Base-by-base conservation (phyloP, 1,140 invertebrate genomes). In the Bactericera cockerelli region DNA sequence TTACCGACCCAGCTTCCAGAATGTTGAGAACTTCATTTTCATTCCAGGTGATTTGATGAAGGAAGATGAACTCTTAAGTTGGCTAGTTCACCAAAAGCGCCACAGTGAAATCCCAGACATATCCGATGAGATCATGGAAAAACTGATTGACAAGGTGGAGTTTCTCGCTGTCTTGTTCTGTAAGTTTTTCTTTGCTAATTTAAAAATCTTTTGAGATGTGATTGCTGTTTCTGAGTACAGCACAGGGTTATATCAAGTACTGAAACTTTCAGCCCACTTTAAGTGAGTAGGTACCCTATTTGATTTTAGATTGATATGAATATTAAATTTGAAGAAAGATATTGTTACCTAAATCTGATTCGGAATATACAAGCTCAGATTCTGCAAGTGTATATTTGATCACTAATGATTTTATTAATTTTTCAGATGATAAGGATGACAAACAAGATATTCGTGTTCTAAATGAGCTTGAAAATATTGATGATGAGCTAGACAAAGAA, bases 61-160 rank as follows among this genome's bases (percentile, higher is more conserved):
- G 71, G 90, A 93, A 74, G 89, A 94, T 64, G 86, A 90, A 65
- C 77, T 93, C 24, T 72, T 90, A 2, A 86, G 86, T 28, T 94
- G 91, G 91, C 71, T 94, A 56, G 72, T 92, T 14, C 87, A 92
- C 70, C 89, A 92, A 67, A 89, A 89, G 69, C 81, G 84, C 62
- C 86, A 91, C 68, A 87, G 87, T 65, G 88, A 92, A 75, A 94
- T 93, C 67, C 88, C 90, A 55, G 87, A 91, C 71, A 82, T 95
- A 19, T 93, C 90, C 14, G 87, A 92, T 71, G 88, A 93, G 76
- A 94, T 94, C 86, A 83, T 93, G 76, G 88, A 93, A 64, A 86
- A 87, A 67, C 74, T 95, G n/a, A 84, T 93, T 59, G 86, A 89
- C 61, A 82, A 74, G 28, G 80, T 83, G 33, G 77, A 81, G 33